Percentiles rank a stretch among this genome's conserved stretches.
These are phyloP conservation scores for Nerophis lumbriciformis DNA, from an alignment of 2,113 vertebrate genomes.

Conservation along the genomic window DNA sequence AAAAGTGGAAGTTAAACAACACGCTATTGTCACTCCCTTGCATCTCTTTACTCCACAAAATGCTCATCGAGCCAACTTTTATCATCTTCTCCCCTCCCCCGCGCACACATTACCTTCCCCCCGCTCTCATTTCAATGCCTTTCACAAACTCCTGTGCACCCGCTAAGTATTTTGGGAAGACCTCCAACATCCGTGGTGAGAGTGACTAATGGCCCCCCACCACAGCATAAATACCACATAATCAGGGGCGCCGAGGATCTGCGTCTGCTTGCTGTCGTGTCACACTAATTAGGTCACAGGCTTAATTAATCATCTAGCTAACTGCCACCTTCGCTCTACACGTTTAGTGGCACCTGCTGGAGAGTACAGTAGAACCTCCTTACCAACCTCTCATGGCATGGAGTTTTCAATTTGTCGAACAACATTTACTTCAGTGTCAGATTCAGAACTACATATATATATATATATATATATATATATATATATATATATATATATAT, in stretches of 20 bases:
- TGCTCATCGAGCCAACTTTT: constrained; percentile 2
- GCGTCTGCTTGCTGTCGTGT: constrained; percentile 60
- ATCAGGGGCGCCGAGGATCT: constrained; percentile 67
- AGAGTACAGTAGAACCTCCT: neutral
- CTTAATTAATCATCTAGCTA: constrained; percentile 66
- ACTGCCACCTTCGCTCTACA: constrained; percentile 56
- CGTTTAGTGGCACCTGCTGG: constrained; percentile 3
- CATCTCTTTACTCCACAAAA: constrained; percentile 1
- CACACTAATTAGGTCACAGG: constrained; percentile 63
- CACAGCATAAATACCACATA: constrained; percentile 55
- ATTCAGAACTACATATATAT: no score
- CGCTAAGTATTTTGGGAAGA: constrained; percentile 55
- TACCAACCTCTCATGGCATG: no score
- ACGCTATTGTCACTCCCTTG: constrained; percentile 11
- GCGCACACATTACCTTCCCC: neutral
- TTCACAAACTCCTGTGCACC: constrained; percentile 9
- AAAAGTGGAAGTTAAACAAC: constrained; percentile 1
- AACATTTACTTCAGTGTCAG: no score
- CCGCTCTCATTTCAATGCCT: constrained; percentile 19
- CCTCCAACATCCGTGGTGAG: constrained; percentile 52
- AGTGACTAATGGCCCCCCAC: constrained; percentile 66
- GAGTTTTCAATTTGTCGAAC: no score
- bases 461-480: no score
- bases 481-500: no score
- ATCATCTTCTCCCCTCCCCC: neutral